Evolutionary conservation across 2,113 vertebrate genomes (phyloP).

Genomic region (Ciconia stormi): DNA sequence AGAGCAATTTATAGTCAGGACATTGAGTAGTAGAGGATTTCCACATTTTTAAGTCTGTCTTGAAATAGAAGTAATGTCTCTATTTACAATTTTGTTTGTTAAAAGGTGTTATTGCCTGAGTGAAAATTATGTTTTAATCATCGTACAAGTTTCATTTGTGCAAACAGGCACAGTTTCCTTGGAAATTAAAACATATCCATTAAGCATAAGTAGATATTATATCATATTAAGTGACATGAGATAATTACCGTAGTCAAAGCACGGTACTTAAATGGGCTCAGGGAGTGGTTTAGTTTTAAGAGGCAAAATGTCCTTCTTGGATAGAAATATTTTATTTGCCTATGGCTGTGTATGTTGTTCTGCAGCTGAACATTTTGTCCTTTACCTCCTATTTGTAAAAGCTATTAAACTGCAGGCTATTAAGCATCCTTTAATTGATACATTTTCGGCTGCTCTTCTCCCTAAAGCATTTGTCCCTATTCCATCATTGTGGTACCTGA

Average conservation of each 20-base stretch:
- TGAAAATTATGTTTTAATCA: conserved; percentile 45
- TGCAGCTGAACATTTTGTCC: conserved; percentile 9
- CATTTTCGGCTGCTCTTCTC: conserved; percentile 9
- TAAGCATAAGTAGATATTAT: not conserved
- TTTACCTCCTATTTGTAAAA: conserved; percentile 25
- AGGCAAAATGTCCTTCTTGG: not conserved
- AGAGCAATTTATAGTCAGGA: not conserved
- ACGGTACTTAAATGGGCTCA: not conserved
- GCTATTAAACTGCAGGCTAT: conserved; percentile 17
- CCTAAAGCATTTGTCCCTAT: not conserved
- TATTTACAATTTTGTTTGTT: not conserved
- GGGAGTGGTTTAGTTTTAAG: not conserved
- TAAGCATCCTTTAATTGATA: conserved; percentile 37
- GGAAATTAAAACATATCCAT: not conserved
- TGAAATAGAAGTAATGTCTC: not conserved
- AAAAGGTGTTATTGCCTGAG: not conserved
- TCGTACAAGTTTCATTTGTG: not conserved
- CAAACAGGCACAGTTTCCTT: not conserved
- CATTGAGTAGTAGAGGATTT: not conserved
- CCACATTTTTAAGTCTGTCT: not conserved
- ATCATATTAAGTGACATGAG: conserved; percentile 15
- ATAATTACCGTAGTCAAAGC: conserved; percentile 35
- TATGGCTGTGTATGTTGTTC: not conserved
- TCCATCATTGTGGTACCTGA: not conserved
- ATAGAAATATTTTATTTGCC: not conserved